Evolutionary conservation across 2,113 vertebrate genomes (phyloP).

Genomic region (Podiceps cristatus): DNA sequence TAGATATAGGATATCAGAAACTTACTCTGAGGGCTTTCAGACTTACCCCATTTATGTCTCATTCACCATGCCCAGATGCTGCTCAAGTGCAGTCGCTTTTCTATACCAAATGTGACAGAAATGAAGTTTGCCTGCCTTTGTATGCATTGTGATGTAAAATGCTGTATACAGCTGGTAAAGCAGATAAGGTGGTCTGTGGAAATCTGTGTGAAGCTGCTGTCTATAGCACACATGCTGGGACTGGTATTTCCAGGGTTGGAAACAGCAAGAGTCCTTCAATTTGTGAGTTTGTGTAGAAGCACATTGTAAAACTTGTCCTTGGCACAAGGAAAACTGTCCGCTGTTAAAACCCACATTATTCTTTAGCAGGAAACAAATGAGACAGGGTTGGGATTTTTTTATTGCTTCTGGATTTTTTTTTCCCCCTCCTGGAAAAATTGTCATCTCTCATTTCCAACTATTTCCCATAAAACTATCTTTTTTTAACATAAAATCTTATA

Average conservation of each 20-base stretch:
- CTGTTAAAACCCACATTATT: neutral
- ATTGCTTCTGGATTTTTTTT: neutral
- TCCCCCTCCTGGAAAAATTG: neutral
- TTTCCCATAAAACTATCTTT: neutral
- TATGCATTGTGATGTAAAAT: neutral
- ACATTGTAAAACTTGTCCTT: neutral
- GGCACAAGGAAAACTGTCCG: neutral
- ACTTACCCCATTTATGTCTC: neutral
- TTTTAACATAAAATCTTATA: neutral
- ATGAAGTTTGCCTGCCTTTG: neutral
- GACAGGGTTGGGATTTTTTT: no score
- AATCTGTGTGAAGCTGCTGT: neutral
- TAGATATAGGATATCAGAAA: neutral
- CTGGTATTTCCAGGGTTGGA: neutral
- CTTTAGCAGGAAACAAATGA: neutral
- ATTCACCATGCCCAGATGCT: neutral
- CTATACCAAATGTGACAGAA: neutral
- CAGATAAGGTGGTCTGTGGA: neutral
- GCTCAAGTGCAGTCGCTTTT: neutral
- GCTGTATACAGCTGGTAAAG: neutral
- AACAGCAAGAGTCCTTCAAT: neutral
- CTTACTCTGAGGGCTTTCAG: neutral
- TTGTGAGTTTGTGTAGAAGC: neutral
- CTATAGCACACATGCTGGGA: neutral
- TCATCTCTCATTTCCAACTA: neutral